A percentile compares a stretch with the other conserved stretches of the same genome.
Conservation (phyloP, 2,797 vertebrate species). For the Petrocephalus schoutedeni region DNA sequence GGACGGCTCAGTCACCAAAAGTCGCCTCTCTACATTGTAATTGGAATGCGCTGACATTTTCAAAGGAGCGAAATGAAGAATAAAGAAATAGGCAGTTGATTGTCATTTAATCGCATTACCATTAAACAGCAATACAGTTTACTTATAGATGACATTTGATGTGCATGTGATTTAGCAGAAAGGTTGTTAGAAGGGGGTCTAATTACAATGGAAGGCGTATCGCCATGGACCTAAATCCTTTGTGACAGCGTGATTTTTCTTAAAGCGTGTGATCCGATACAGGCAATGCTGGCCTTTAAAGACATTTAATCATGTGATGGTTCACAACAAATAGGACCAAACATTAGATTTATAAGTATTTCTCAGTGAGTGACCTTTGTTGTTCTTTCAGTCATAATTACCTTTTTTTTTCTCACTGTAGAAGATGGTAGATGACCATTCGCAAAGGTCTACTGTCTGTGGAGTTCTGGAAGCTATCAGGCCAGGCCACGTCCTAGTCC, state of each 20-base stretch:
- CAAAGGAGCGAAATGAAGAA: conserved; percentile 44
- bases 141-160: conserved; percentile 57
- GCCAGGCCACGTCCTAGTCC: neutral
- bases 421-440: neutral
- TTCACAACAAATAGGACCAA: neutral
- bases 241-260: conserved; percentile 11
- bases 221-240: neutral
- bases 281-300: conserved; percentile 1
- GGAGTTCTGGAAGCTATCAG: neutral
- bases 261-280: neutral
- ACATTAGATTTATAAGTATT: neutral
- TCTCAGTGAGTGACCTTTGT: neutral
- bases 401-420: neutral
- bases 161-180: conserved; percentile 27
- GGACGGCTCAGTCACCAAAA: conserved; percentile 43
- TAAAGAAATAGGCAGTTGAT: conserved; percentile 52
- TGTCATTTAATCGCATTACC: conserved; percentile 46
- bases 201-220: conserved; percentile 10
- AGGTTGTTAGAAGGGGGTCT: neutral
- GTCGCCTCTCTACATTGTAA: conserved; percentile 39
- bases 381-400: neutral
- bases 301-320: conserved; percentile 16
- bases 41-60: conserved; percentile 57
- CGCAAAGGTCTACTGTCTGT: neutral
- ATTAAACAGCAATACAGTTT: conserved; percentile 39